phyloP scores from a whole-genome alignment of 2,113 vertebrate genomes.

The Syrmaticus mikado region DNA sequence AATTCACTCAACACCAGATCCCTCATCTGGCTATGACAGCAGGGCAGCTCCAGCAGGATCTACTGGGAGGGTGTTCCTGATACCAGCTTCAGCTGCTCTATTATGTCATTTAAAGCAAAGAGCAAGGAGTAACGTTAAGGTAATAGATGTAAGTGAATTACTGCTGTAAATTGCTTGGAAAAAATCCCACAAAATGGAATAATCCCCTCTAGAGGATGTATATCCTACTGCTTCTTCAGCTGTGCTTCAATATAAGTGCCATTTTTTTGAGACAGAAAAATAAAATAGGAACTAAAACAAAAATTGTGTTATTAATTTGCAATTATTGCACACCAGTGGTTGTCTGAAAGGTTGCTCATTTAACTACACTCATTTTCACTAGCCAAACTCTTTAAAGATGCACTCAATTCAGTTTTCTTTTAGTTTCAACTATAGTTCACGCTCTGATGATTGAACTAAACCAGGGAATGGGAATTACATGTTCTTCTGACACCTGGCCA shows the following conservation, averaged over 20 bases:
- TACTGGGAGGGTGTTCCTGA: background rate
- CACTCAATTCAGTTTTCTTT: background rate
- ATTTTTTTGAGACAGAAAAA: background rate
- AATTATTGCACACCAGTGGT: background rate
- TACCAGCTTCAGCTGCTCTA: background rate
- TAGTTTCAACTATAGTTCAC: background rate
- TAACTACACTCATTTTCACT: background rate
- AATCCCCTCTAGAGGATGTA: background rate
- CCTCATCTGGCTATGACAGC: background rate
- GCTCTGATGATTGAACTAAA: background rate
- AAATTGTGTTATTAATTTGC: background rate
- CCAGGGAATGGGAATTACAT: background rate
- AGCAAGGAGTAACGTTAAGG: background rate
- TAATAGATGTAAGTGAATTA: background rate
- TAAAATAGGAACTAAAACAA: background rate
- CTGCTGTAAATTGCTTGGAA: background rate
- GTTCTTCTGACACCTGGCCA: background rate
- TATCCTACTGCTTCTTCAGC: background rate
- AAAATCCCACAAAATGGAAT: background rate
- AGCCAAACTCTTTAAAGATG: background rate
- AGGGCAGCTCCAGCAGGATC: background rate
- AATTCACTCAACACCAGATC: background rate
- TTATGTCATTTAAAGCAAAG: background rate
- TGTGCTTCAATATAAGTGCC: background rate
- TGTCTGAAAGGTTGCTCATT: background rate